Evolutionary conservation across 2,113 vertebrate species (phyloP), one percentile per base, ranked within the genome.

Genomic region (Atrichornis clamosus): DNA sequence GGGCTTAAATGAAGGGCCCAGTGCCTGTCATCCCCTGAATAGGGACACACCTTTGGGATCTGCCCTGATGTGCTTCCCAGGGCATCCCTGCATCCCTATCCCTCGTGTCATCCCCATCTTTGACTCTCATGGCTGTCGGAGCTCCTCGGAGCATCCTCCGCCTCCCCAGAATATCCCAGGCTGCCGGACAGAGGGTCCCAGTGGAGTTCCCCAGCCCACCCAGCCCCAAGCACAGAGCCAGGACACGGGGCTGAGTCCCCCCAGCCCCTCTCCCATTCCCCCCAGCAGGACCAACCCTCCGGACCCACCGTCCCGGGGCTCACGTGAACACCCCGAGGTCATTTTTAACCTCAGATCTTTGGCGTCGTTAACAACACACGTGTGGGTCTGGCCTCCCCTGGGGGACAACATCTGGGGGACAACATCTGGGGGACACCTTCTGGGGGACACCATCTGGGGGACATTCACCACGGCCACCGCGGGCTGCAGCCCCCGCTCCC

Each of bases 371-470:
- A 85, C 53, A 60, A 53, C 90, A 88, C 63, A 39, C 95, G 49
- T 81, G 93, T 39, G 94, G 56, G 5, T 8, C 84, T 30, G 6
- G 2, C 84, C 55, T 84, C 63, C 87, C 95, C 92, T 20, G 11
- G 53, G 95, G 93, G 90, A 28, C 83, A 91, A 96, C 97, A 96
- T 97, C 97, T 97, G 97, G 91, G 96, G 80, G 68, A 85, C 35
- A 95, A 86, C 97, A 97, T 97, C 97, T 97, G 97, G 92, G 97
- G 95, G 90, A 90, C 8, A 97, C n/a, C n/a, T n/a, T 97, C 97
- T 97, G 97, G 91, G 96, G 80, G 68, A 85, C 35, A 95, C 77
- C 97, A 97, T 97, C 97, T 97, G 97, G 92, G 97, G 95, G 90
- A 90, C 8, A 97, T 97, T 91, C 95, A 95, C 90, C 95, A 90